Conservation (phyloP, 2,888 invertebrate species). For the Apocheima hispidaria region DNA sequence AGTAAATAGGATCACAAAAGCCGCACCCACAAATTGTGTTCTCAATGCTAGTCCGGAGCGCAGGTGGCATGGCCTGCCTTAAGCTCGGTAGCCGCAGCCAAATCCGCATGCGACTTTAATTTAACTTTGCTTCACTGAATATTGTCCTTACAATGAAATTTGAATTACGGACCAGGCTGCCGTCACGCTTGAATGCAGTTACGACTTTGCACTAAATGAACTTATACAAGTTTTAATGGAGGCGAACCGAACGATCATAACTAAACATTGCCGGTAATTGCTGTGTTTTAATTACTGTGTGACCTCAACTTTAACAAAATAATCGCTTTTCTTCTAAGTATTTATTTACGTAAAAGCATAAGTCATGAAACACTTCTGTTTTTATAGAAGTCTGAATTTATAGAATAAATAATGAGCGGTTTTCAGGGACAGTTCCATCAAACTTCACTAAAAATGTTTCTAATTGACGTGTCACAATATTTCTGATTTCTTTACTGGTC, state of each 20-base stretch:
- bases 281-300: slow-evolving; percentile 10
- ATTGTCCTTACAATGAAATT: slow-evolving; percentile 76
- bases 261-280: slow-evolving; percentile 18
- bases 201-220: slow-evolving; percentile 39
- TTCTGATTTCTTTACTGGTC: too few species aligned
- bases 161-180: slow-evolving; percentile 52
- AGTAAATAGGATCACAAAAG: slow-evolving; percentile 74
- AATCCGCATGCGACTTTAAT: slow-evolving; percentile 82
- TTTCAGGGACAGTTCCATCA: too few species aligned
- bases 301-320: neutral
- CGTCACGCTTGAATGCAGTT: slow-evolving; percentile 40
- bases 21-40: slow-evolving; percentile 79
- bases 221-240: slow-evolving; percentile 35
- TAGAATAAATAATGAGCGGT: too few species aligned
- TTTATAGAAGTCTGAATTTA: too few species aligned
- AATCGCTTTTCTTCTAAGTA: too few species aligned
- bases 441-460: too few species aligned
- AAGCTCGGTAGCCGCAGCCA: slow-evolving; percentile 71
- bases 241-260: slow-evolving; percentile 27
- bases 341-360: too few species aligned
- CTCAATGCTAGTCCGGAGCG: slow-evolving; percentile 68
- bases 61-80: slow-evolving; percentile 72
- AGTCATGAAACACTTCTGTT: too few species aligned
- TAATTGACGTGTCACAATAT: too few species aligned
- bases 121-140: slow-evolving; percentile 81